Conservation (phyloP, 1,140 invertebrate genomes). For the Eubasilissa regina region DNA sequence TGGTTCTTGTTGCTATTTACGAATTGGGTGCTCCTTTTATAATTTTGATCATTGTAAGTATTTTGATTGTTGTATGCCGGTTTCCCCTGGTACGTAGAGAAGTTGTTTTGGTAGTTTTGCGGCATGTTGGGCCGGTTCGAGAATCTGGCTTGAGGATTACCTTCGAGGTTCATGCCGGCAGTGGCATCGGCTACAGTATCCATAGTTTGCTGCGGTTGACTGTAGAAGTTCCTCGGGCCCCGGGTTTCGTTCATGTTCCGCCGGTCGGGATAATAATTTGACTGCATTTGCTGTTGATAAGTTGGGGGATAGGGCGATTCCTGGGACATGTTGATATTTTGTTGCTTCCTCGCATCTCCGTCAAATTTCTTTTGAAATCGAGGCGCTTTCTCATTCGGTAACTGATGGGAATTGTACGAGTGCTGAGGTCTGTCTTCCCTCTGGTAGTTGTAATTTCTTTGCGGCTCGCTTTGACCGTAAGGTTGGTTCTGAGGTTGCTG, state of each 20-base stretch:
- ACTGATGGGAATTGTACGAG: slow-evolving; percentile 58
- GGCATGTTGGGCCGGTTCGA: slow-evolving; percentile 49
- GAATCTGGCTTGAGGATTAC: slow-evolving; percentile 46
- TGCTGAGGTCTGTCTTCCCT: slow-evolving; percentile 55
- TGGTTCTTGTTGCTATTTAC: slow-evolving; percentile 57
- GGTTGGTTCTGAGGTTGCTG: slow-evolving; percentile 40
- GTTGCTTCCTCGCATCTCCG: slow-evolving; percentile 68
- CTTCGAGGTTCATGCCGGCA: slow-evolving; percentile 64
- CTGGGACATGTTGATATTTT: slow-evolving; percentile 52
- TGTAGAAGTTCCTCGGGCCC: slow-evolving; percentile 63
- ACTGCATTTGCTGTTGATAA: slow-evolving; percentile 60
- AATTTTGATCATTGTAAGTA: slow-evolving; percentile 49
- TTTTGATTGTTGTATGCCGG: slow-evolving; percentile 54
- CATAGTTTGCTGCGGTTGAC: slow-evolving; percentile 61
- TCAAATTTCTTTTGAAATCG: slow-evolving; percentile 71
- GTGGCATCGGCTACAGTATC: slow-evolving; percentile 67
- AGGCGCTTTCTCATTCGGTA: slow-evolving; percentile 69
- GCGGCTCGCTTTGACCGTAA: slow-evolving; percentile 52
- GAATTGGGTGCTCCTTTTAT: slow-evolving; percentile 55
- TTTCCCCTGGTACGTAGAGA: slow-evolving; percentile 47
- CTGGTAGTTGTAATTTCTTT: slow-evolving; percentile 54
- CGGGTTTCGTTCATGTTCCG: slow-evolving; percentile 62
- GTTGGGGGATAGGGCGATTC: slow-evolving; percentile 51
- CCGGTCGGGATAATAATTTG: slow-evolving; percentile 59
- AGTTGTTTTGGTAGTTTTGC: slow-evolving; percentile 57